Evolutionary conservation across 2,797 vertebrate species (phyloP), one percentile per base, ranked within the genome.

Genomic region (Dicrostonyx torquatus): DNA sequence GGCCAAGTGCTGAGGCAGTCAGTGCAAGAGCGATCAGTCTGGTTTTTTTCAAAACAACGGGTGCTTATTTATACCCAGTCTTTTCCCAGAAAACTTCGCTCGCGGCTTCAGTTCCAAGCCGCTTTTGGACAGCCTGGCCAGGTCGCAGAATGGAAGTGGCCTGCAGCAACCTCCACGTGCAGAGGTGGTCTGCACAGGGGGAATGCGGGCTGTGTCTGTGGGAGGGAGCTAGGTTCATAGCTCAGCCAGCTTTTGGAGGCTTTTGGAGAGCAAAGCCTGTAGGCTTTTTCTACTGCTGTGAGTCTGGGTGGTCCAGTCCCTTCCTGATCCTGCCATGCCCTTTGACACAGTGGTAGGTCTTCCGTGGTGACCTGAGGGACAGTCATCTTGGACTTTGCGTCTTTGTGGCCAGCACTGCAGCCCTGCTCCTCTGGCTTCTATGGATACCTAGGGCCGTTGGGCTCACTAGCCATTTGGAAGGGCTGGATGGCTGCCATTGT

Each of bases 31-130:
- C 45, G 58, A 45, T 50, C 12, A 1, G 37, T 82, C 78, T 48
- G 45, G 37, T 89, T 82, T 70, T 58, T 50, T 50, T 50, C 43
- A 84, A 89, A 95, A 78, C 17, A 64, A 13, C 10, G 15, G 34
- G 9, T 72, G 34, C 82, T 66, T 89, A 93, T 92, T 97, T 95
- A 76, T 91, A 58, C 80, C 60, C 48, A 79, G 1, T 58, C 86
- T 90, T 89, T 89, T 50, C n/a, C 34, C 17, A 29, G 5, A 85
- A 94, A 70, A 73, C 90, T 88, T 72, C 29, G n/a, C 40, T 76
- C 48, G 66, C 24, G 60, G 53, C 87, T 89, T 88, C 37, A 58
- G 29, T 66, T 85, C 22, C 87, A n/a, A 43, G 90, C 24, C 43
- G 43, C 66, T 4, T n/a, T 72, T 37, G 9, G 86, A 1, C 26